Conservation (phyloP, 2,888 invertebrate species). For the Ecdyonurus torrentis region DNA sequence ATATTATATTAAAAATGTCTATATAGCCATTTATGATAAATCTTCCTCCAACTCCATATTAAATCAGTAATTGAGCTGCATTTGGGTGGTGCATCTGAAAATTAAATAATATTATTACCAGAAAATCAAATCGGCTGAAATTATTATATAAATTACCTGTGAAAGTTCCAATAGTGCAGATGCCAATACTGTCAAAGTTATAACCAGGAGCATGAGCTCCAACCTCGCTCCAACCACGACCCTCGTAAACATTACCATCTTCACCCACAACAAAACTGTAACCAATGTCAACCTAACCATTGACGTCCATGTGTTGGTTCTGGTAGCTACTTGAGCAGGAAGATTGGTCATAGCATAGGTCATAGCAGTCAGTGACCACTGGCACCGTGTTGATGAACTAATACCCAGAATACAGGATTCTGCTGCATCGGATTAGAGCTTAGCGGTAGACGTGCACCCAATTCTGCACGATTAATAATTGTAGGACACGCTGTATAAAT, state of each 20-base stretch:
- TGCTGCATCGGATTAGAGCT: constrained; percentile 11
- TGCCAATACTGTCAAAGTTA: constrained; percentile 29
- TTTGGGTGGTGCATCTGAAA: too few species aligned
- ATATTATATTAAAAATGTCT: too few species aligned
- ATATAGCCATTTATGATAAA: too few species aligned
- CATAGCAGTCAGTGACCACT: constrained; percentile 18
- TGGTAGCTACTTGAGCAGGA: constrained; percentile 24
- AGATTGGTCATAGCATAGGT: constrained; percentile 16
- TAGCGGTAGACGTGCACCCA: constrained; percentile 30
- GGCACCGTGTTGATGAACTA: constrained; percentile 27
- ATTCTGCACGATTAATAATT: constrained; percentile 35
- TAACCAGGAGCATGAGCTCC: constrained; percentile 28
- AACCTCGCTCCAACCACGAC: constrained; percentile 27
- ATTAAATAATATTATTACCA: too few species aligned
- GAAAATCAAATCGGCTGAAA: too few species aligned
- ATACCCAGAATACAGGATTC: constrained; percentile 22
- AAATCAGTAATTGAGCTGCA: too few species aligned
- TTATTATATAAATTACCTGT: constrained; percentile 27
- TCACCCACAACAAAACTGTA: constrained; percentile 33
- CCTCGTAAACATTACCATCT: constrained; percentile 30
- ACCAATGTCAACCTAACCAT: constrained; percentile 26
- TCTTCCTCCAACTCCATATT: too few species aligned
- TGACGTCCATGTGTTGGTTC: constrained; percentile 23
- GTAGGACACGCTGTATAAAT: neutral
- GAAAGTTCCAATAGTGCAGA: constrained; percentile 35